A percentile compares a stretch with the other conserved stretches of the same genome.
Conservation (phyloP, 2,888 invertebrate species). For the Lymantria dispar region DNA sequence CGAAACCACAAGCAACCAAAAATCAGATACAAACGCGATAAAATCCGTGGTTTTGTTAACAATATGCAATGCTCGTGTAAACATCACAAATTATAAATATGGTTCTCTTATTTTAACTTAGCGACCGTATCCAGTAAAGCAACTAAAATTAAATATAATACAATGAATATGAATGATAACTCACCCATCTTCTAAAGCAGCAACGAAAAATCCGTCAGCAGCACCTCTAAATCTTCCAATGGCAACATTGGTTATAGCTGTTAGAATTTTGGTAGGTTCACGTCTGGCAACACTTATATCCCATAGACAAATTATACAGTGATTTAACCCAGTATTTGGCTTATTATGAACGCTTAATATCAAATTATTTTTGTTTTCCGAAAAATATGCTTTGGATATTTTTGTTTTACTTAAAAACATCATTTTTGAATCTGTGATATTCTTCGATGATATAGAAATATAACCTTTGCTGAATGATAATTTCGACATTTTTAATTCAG, state of each 20-base stretch:
- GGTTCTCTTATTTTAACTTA: too few relatives aligned
- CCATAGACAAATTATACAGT: conserved; percentile 64
- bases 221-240: conserved; percentile 55
- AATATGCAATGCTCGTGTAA: too few relatives aligned
- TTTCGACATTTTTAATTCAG: conserved; percentile 47
- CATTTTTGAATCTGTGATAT: conserved; percentile 34
- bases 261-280: conserved; percentile 60
- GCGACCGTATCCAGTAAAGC: too few relatives aligned
- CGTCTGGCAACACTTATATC: conserved; percentile 56
- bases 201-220: conserved; percentile 63
- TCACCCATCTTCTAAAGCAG: conserved; percentile 68
- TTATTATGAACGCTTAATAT: conserved; percentile 60
- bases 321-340: conserved; percentile 29
- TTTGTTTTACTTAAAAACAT: conserved; percentile 46
- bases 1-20: too few relatives aligned
- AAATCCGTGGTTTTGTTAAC: too few relatives aligned
- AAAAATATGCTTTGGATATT: conserved; percentile 51
- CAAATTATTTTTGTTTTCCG: conserved; percentile 56
- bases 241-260: conserved; percentile 57
- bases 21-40: too few relatives aligned
- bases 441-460: conserved; percentile 44
- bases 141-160: not conserved
- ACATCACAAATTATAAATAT: too few relatives aligned
- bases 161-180: conserved; percentile 8
- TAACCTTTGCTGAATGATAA: conserved; percentile 66